These are phyloP conservation scores for Lepidonotus clava DNA, from an alignment of 2,888 invertebrate genomes.

Conservation along the genomic window DNA sequence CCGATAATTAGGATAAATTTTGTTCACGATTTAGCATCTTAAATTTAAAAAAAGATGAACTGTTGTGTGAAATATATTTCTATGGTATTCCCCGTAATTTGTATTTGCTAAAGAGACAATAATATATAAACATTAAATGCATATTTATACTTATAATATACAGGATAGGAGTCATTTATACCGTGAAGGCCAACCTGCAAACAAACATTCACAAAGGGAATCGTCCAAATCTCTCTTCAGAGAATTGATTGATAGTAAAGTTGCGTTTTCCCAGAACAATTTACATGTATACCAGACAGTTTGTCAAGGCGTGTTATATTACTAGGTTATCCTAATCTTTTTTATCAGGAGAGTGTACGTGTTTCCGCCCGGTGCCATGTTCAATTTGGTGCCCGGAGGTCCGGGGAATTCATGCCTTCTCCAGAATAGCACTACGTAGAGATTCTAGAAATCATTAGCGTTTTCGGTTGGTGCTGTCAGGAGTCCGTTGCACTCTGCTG, in stretches of 20 bases:
- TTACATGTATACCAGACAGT: constrained; percentile 44
- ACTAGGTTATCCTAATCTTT: constrained; percentile 10
- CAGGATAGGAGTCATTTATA: neutral
- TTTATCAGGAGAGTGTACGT: neutral
- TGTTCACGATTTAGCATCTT: neutral
- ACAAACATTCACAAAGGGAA: neutral
- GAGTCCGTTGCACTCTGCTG: neutral
- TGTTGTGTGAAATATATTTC: neutral
- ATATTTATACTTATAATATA: neutral
- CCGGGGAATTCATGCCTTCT: neutral
- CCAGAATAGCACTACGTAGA: neutral
- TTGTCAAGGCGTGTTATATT: constrained; percentile 33
- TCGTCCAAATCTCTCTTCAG: neutral
- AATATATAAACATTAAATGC: neutral
- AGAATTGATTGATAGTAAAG: neutral
- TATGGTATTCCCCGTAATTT: neutral
- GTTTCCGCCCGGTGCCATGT: neutral
- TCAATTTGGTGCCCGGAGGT: neutral
- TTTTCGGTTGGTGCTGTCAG: neutral
- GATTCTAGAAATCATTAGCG: neutral
- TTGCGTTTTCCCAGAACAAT: neutral
- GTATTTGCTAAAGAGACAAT: neutral
- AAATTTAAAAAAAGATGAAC: neutral
- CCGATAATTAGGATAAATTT: neutral
- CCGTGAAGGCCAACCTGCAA: neutral